Percentiles rank a stretch among this genome's conserved stretches.
phyloP scores from a whole-genome alignment of 2,113 vertebrate genomes.

The Rhynchomys soricoides region DNA sequence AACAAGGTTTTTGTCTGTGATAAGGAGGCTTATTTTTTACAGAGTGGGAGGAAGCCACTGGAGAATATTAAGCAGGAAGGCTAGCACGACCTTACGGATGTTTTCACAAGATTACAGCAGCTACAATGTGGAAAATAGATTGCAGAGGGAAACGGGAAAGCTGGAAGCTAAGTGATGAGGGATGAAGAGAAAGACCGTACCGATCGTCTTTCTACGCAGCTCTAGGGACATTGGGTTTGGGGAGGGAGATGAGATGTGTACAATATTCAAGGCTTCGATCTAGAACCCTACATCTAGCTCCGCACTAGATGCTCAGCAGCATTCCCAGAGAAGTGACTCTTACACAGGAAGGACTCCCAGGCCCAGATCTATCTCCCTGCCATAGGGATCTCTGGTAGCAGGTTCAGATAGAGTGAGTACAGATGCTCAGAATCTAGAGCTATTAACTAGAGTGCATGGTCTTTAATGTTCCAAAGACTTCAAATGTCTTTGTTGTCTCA shows the following conservation, averaged over 20 bases:
- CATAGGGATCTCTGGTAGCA: background rate
- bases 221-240: background rate
- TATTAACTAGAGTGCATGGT: constrained; percentile 18
- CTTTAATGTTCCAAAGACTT: background rate
- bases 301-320: background rate
- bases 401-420: background rate
- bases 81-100: background rate
- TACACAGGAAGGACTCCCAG: background rate
- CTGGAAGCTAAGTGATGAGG: background rate
- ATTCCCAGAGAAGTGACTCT: background rate
- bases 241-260: background rate
- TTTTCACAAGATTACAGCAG: constrained; percentile 25
- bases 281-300: background rate
- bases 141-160: background rate
- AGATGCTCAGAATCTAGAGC: background rate
- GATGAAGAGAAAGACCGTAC: background rate
- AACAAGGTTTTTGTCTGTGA: constrained; percentile 25
- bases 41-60: background rate
- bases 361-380: background rate
- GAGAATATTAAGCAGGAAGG: constrained; percentile 53
- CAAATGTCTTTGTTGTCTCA: background rate
- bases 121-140: background rate
- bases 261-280: background rate
- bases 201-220: background rate
- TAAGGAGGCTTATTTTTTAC: constrained; percentile 45